Evolutionary conservation across 64 coral and sea anemone species (phyloP).

Genomic region (Porites australiensis): DNA sequence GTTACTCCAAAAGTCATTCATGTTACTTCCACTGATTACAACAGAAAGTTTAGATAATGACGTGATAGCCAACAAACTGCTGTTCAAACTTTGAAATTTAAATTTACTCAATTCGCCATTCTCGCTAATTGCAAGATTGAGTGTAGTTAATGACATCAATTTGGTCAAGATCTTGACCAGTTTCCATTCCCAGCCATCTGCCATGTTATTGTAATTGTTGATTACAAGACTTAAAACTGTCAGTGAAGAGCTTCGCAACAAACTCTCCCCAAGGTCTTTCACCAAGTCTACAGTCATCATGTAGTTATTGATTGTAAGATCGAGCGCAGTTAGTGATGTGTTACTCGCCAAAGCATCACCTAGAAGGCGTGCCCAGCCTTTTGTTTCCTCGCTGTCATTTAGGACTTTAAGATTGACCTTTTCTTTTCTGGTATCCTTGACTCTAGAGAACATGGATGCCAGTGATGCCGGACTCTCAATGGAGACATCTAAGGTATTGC

Average conservation of each 20-base stretch:
- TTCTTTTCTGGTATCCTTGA: background rate
- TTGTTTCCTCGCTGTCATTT: too few species aligned
- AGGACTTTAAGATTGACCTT: background rate
- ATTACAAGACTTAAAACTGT: too few species aligned
- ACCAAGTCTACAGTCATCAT: background rate
- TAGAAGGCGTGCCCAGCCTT: background rate
- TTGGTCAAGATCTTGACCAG: background rate
- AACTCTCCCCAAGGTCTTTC: background rate
- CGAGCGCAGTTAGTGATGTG: background rate
- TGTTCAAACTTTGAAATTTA: too few species aligned
- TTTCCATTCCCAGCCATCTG: background rate
- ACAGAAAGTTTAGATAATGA: too few species aligned
- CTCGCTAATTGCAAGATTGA: background rate
- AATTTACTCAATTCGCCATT: background rate
- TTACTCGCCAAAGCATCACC: background rate
- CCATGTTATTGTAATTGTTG: background rate
- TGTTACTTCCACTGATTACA: too few species aligned
- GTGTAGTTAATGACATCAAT: background rate
- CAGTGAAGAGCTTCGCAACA: too few species aligned
- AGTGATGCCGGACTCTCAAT: conserved; percentile 1
- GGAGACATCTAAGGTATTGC: background rate
- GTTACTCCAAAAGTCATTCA: too few species aligned
- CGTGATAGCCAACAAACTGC: too few species aligned
- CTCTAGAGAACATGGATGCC: background rate
- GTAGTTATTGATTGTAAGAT: background rate